Evolutionary conservation across 1,140 invertebrate genomes (phyloP), one percentile per base, ranked within the genome.

Genomic region (Drosophila littoralis): DNA sequence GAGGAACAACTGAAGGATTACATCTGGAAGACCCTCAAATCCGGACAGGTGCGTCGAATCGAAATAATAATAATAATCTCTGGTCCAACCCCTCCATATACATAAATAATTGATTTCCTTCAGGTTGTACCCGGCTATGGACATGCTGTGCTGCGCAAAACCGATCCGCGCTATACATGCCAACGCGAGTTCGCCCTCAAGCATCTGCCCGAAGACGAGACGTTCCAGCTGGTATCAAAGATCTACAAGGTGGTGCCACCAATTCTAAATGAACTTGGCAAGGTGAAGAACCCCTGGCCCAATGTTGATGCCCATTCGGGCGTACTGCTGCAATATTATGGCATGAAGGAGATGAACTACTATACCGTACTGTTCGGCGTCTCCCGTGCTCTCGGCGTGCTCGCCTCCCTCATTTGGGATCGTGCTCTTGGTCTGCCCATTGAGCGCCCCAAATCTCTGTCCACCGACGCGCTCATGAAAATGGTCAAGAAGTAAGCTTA

Each of bases 261-360:
- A 75, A 96, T 99, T 78, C 95, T 99, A 9, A 94, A 97, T 71
- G 97, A 98, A 91, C 96, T 97, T 73, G 98, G 98, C 85, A 99
- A 99, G 93, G 98, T 98, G 7, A 98, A 98, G 94, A 99, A 99
- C 94, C 98, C 98, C 64, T 99, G 98, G 98, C 98, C 98, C 65
- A 99, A 99, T 94, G 98, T 99, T 81, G 98, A 99, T 93, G 98
- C 98, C 51, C 98, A 99, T 93, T 98, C 97, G 81, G 98, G 98
- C 79, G 98, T 99, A 9, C 93, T 99, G 32, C 93, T 99, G 61
- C 94, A 98, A 95, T 97, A 99, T 94, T 99, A 98, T 91, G 97
- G 97, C 74, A 95, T 99, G 95, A 99, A 96, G 86, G 98, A 99
- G 93, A 99, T 99, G 98, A 98, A 97, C 93, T 99, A 98, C 93